Evolutionary conservation across 2,888 invertebrate genomes (phyloP).

Genomic region (Agrotis puta): DNA sequence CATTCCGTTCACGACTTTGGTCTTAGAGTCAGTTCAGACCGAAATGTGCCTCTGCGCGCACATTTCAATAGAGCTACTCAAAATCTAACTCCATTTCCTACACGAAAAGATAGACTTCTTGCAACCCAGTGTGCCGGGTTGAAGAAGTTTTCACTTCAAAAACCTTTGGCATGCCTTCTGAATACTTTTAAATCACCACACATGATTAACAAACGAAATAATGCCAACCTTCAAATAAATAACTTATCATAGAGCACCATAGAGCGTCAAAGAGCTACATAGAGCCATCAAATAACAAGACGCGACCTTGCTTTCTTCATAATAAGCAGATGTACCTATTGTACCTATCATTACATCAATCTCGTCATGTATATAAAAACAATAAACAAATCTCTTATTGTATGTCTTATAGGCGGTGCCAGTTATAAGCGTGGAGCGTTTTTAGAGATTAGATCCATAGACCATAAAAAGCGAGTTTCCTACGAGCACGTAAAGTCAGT

Average conservation of each 20-base stretch:
- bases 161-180: background rate
- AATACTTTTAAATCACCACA: background rate
- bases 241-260: constrained; percentile 19
- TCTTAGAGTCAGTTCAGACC: no score
- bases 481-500: no score
- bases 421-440: constrained; percentile 17
- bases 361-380: constrained; percentile 69
- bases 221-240: constrained; percentile 12
- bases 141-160: no score
- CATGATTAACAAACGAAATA: constrained; percentile 15
- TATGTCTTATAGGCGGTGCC: constrained; percentile 52
- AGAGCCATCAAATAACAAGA: constrained; percentile 35
- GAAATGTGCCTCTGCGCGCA: no score
- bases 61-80: no score
- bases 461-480: no score
- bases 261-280: constrained; percentile 14
- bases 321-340: constrained; percentile 49
- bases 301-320: constrained; percentile 65
- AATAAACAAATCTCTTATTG: constrained; percentile 76
- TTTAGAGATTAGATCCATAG: background rate
- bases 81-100: no score
- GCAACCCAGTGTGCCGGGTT: no score
- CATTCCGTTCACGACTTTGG: no score
- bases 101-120: no score
- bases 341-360: constrained; percentile 58